Evolutionary conservation across 2,113 vertebrate genomes (phyloP).

Genomic region (Elephas maximus): DNA sequence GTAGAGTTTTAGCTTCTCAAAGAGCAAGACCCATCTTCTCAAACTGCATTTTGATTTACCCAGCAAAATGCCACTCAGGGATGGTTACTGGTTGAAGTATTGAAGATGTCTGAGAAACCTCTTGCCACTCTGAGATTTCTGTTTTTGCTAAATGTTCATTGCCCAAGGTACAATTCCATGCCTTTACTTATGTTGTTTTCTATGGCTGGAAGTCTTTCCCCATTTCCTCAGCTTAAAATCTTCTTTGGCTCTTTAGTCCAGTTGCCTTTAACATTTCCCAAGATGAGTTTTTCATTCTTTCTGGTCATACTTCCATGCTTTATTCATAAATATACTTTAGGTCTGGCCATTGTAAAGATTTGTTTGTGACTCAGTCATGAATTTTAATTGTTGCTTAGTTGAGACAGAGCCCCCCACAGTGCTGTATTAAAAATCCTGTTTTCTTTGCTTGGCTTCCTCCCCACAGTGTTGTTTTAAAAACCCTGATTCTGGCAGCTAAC

Average conservation of each 20-base stretch:
- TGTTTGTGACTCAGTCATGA: background rate
- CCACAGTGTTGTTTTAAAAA: no score
- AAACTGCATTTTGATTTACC: conserved; percentile 26
- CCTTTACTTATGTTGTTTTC: background rate
- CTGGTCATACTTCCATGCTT: background rate
- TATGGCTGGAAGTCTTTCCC: background rate
- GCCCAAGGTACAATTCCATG: background rate
- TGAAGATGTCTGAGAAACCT: background rate
- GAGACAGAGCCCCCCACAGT: no score
- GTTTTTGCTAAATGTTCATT: background rate
- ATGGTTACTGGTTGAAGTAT: background rate
- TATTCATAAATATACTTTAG: background rate
- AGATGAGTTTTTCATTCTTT: background rate
- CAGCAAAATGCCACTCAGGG: background rate
- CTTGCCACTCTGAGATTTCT: background rate
- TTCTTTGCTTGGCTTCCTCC: no score
- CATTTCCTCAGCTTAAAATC: background rate
- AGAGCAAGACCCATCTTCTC: conserved; percentile 18
- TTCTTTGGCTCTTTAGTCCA: background rate
- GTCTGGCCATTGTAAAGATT: background rate
- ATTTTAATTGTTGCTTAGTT: conserved; percentile 14
- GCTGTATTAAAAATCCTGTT: no score
- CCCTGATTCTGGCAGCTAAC: no score
- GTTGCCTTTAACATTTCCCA: conserved; percentile 12
- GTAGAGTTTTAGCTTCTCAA: conserved; percentile 43